Evolutionary conservation across 2,113 vertebrate genomes (phyloP), one percentile per base, ranked within the genome.

Genomic region (Gnathonemus echidnorhynchus): DNA sequence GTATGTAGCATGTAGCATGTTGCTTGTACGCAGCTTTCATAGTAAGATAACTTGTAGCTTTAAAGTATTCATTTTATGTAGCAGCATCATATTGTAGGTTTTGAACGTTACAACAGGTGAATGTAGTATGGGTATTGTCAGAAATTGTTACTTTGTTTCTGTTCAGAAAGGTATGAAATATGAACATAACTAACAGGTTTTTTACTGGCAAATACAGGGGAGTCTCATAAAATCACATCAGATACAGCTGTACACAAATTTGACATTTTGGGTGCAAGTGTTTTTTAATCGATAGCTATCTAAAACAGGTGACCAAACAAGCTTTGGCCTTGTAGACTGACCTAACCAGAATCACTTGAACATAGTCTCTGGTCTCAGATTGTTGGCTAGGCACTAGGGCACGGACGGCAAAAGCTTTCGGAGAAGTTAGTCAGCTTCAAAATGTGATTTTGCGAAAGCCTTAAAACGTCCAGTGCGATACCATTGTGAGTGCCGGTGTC

Each of bases 41-140:
- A 91, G 93, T 92, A 90, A 48, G 52, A 74, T 91, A 90, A 93
- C 88, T 92, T 93, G 94, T 95, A 94, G 93, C 92, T 92, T 93
- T 91, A 92, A 74, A 21, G 24, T 58, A 84, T 87, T 80, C 74
- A 87, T 77, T 90, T 90, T 46, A 53, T 90, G 90, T 88, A 50
- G 89, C 7, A 87, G 88, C 86, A 84, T 62, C 58, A 50, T 35
- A 80, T 86, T 70, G 80, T 90, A 62, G 87, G 84, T 80, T 93
- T 88, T 90, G 53, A 93, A 92, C 89, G 49, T 62, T 91, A 88
- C 66, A 93, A 83, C 85, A 90, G 94, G 93, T 91, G 92, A 94
- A 92, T 74, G 88, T 90, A 90, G 90, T 27, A 66, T 89, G 42
- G 39, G 24, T 49, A 19, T 91, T 90, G 50, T 58, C 89, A 58